phyloP scores from a whole-genome alignment of 2,113 vertebrate genomes.

The Amblyopsis rosae region DNA sequence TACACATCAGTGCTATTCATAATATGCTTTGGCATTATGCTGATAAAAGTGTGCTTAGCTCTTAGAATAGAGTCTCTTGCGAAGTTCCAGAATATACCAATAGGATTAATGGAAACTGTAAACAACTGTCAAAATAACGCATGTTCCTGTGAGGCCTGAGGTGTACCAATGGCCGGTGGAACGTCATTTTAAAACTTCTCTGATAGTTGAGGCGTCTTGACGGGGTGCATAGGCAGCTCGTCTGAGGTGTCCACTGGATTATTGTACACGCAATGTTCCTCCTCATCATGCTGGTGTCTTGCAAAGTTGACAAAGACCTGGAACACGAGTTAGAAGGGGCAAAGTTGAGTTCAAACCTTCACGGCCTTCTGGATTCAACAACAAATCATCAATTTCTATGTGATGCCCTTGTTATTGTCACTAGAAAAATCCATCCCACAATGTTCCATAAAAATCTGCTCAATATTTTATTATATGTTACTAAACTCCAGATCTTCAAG shows the following conservation, averaged over 20 bases:
- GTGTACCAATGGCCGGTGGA: neutral
- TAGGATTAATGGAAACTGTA: slow-evolving; percentile 8
- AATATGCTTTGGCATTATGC: neutral
- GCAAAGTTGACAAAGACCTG: slow-evolving; percentile 79
- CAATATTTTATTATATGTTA: slow-evolving; percentile 52
- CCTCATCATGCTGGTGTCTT: slow-evolving; percentile 54
- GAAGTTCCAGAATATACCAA: neutral
- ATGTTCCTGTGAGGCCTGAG: slow-evolving; percentile 3
- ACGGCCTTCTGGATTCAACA: neutral
- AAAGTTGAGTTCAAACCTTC: neutral
- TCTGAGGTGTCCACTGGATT: slow-evolving; percentile 65
- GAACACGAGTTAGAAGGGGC: slow-evolving; percentile 9
- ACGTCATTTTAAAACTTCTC: slow-evolving; percentile 5
- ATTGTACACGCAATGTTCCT: slow-evolving; percentile 22
- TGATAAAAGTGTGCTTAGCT: neutral
- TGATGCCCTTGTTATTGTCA: slow-evolving; percentile 20
- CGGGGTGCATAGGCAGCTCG: slow-evolving; percentile 36
- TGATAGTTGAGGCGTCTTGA: neutral
- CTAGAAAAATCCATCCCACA: slow-evolving; percentile 44
- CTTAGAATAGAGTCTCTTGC: neutral
- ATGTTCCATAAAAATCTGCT: slow-evolving; percentile 48
- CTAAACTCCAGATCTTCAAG: slow-evolving; percentile 21
- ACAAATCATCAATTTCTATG: slow-evolving; percentile 36
- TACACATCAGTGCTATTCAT: neutral
- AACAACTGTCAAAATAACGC: slow-evolving; percentile 4